Percentiles rank a stretch among this genome's conserved stretches.
Evolutionary conservation across 2,888 invertebrate species (phyloP).

Genomic region (Spisula subtruncata): DNA sequence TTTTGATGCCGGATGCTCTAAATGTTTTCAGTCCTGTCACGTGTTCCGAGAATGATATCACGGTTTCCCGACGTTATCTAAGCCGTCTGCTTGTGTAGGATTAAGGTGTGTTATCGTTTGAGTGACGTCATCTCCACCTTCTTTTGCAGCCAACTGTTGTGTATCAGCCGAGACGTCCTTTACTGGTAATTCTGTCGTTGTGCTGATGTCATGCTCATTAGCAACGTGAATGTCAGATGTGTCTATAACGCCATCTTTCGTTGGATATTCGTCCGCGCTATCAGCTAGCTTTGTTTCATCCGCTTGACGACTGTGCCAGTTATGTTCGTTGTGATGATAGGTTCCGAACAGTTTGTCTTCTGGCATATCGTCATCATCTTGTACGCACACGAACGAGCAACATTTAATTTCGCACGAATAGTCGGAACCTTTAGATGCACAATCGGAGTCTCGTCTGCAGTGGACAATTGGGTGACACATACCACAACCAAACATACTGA

Average conservation of each 20-base stretch:
- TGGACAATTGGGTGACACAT: conserved; percentile 12
- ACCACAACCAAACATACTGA: conserved; percentile 29
- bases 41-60: background rate
- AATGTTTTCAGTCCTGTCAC: too few relatives aligned
- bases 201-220: background rate
- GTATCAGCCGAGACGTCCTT: background rate
- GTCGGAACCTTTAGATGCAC: background rate
- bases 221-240: background rate
- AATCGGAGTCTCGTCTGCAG: background rate
- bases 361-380: background rate
- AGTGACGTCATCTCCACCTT: background rate
- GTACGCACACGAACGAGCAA: conserved; percentile 15
- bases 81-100: background rate
- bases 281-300: background rate
- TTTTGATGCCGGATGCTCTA: too few relatives aligned
- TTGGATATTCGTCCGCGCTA: background rate
- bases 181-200: background rate
- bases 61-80: background rate
- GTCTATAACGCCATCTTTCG: background rate
- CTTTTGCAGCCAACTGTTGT: background rate
- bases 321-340: background rate
- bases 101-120: background rate
- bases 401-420: conserved; percentile 24
- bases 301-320: background rate
- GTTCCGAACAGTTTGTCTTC: background rate